These are phyloP conservation scores for Decapterus maruadsi DNA, from an alignment of 2,797 vertebrate genomes.

Conservation along the genomic window DNA sequence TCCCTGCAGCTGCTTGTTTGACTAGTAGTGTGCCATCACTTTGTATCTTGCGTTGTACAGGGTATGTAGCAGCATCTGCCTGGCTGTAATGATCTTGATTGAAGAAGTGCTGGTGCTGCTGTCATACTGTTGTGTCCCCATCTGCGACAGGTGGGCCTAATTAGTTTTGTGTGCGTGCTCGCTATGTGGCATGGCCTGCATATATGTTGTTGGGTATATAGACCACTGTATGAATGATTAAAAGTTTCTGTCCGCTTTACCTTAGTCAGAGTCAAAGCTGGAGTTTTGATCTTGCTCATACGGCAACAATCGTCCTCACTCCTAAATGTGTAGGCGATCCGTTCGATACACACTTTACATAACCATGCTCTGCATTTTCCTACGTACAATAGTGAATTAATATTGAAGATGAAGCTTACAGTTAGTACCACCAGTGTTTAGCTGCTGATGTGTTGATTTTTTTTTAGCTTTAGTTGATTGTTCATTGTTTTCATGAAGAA, in stretches of 20 bases:
- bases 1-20: slow-evolving; percentile 31
- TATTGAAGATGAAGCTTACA: not conserved
- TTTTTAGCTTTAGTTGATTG: not conserved
- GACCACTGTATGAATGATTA: slow-evolving; percentile 4
- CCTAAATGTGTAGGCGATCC: slow-evolving; percentile 36
- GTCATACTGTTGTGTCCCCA: slow-evolving; percentile 33
- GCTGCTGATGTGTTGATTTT: not conserved
- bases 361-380: slow-evolving; percentile 21
- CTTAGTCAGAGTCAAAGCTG: slow-evolving; percentile 15
- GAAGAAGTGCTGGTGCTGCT: slow-evolving; percentile 5
- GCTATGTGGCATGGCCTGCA: not conserved
- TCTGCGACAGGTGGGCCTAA: slow-evolving; percentile 52
- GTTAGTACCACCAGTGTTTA: not conserved
- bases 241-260: slow-evolving; percentile 22
- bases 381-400: not conserved
- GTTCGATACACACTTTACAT: slow-evolving; percentile 31
- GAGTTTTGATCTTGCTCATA: slow-evolving; percentile 28
- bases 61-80: slow-evolving; percentile 34
- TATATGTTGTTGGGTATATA: slow-evolving; percentile 13
- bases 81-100: slow-evolving; percentile 38
- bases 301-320: not conserved
- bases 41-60: not conserved
- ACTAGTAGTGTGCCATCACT: slow-evolving; percentile 18
- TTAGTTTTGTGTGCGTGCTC: slow-evolving; percentile 48
- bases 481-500: slow-evolving; percentile 2